Evolutionary conservation across 2,888 invertebrate species (phyloP).

Genomic region (Xestia rhomboidea): DNA sequence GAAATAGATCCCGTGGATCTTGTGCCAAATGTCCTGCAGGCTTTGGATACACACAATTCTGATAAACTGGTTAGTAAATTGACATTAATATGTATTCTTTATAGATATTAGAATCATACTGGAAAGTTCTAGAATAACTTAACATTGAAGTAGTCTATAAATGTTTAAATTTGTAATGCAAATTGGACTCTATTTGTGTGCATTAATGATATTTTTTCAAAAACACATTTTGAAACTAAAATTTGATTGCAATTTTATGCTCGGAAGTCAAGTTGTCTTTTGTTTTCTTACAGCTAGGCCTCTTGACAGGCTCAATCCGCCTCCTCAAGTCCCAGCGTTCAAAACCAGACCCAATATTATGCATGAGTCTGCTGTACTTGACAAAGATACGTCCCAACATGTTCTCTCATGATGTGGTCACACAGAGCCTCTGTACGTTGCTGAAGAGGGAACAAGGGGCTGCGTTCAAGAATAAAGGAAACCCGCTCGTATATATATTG

Average conservation of each 20-base stretch:
- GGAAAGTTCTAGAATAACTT: too few species aligned
- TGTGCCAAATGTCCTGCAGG: slow-evolving; percentile 93
- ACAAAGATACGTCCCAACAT: slow-evolving; percentile 95
- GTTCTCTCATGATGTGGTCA: slow-evolving; percentile 94
- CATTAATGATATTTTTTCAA: neutral
- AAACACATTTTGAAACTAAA: neutral
- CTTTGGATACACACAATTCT: slow-evolving; percentile 94
- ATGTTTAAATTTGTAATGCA: neutral
- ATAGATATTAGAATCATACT: neutral
- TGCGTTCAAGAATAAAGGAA: slow-evolving; percentile 94
- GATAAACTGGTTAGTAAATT: slow-evolving; percentile 92
- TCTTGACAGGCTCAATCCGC: slow-evolving; percentile 97
- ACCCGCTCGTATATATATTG: slow-evolving; percentile 94
- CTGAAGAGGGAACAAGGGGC: slow-evolving; percentile 94
- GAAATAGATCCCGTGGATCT: slow-evolving; percentile 96
- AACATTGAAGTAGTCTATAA: too few species aligned
- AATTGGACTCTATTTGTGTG: neutral
- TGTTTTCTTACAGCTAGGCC: slow-evolving; percentile 89
- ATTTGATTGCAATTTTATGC: neutral
- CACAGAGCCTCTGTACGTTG: slow-evolving; percentile 95
- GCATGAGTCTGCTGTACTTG: slow-evolving; percentile 94
- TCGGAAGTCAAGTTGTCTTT: neutral
- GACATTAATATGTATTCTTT: neutral
- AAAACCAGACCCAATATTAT: slow-evolving; percentile 95
- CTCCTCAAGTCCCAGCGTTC: slow-evolving; percentile 94